Evolutionary conservation across 2,888 invertebrate species (phyloP).

Genomic region (Sphecodes monilicornis): DNA sequence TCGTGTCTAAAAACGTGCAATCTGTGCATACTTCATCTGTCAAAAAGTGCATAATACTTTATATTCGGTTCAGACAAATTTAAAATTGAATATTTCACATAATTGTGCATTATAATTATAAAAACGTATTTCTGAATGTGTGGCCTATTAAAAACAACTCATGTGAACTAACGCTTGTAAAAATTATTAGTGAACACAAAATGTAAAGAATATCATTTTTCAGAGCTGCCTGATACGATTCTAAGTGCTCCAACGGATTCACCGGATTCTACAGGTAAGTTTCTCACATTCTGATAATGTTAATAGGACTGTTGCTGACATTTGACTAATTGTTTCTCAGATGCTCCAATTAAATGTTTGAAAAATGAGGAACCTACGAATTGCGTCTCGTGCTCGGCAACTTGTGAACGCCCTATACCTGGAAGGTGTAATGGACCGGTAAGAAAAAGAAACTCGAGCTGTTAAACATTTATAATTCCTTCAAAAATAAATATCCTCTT

Average conservation of each 20-base stretch:
- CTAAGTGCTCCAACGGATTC: not conserved
- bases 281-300: too few relatives aligned
- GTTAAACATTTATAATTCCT: not conserved
- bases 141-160: too few relatives aligned
- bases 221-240: not conserved
- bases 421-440: not conserved
- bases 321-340: not conserved
- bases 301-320: not conserved
- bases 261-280: not conserved
- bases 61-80: not conserved
- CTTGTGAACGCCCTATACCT: conserved; percentile 2
- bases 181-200: not conserved
- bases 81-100: not conserved
- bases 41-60: too few relatives aligned
- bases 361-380: not conserved
- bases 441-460: not conserved
- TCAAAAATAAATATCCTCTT: not conserved
- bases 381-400: not conserved
- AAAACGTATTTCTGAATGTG: not conserved
- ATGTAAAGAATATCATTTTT: not conserved
- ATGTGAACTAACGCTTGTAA: not conserved
- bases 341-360: not conserved
- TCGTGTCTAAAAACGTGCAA: too few relatives aligned
- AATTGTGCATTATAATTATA: not conserved
- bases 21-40: too few relatives aligned